Evolutionary conservation across 2,797 vertebrate species (phyloP), one percentile per base, ranked within the genome.

Genomic region (Enteromius treurensis): DNA sequence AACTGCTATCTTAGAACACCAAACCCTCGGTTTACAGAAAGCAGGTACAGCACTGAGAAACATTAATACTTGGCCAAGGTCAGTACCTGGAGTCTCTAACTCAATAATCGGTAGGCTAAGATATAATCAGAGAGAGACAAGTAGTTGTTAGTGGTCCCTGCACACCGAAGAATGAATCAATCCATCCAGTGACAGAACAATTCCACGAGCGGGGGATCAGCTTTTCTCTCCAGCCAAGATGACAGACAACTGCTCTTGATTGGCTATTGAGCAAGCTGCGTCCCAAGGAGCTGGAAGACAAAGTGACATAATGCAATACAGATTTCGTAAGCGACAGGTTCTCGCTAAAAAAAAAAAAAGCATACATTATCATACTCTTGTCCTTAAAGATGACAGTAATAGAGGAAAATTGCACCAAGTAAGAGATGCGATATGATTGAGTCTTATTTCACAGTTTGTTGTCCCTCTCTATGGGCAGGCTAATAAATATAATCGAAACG

Each of bases 31-130:
- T 42, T 80, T 70, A 55, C 49, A 40, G 47, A 69, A 70, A 70
- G 47, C 2, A 68, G 47, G 64, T 45, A 29, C 62, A 79, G 65
- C 68, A 65, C 65, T 70, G 26, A 65, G 26, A 69, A 73, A 23
- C 53, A 62, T 32, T 81, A 51, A 84, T 80, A 84, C 84, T 85
- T 82, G 80, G 85, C 80, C 89, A 89, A 91, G 89, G 89, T 90
- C 85, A 91, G 87, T 77, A 85, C 79, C 77, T 77, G 26, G 71
- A 88, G 83, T 77, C 84, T 84, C 77, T 79, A 83, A 88, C 89
- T 90, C 89, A 89, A 89, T 90, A 88, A 90, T 90, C 79, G 79
- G 80, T 86, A 85, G 86, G 75, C 84, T 86, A 86, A 88, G 88
- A 91, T 90, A 86, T 84, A 87, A 89, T 91, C 88, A 88, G 84